Evolutionary conservation across 2,113 vertebrate species (phyloP).

Genomic region (Conger conger): DNA sequence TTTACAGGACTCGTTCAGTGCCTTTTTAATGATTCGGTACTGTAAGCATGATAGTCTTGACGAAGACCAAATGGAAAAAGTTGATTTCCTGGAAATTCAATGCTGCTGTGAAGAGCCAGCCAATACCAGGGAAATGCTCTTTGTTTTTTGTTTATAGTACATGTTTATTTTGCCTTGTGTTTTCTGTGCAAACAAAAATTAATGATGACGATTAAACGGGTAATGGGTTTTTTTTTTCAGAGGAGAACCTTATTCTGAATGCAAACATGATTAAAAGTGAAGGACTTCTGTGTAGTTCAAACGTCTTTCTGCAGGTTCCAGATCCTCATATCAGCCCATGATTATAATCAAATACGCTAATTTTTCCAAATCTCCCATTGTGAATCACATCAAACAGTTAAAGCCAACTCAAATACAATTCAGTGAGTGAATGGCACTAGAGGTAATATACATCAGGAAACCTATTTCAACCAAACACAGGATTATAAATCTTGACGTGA

Average conservation of each 20-base stretch:
- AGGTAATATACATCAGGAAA: not conserved
- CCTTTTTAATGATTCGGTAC: slow-evolving; percentile 48
- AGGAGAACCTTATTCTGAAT: not conserved
- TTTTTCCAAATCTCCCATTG: not conserved
- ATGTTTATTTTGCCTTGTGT: not conserved
- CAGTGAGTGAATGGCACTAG: not conserved
- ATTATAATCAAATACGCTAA: not conserved
- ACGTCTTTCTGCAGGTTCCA: not conserved
- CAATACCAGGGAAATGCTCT: not conserved
- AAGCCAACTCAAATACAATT: not conserved
- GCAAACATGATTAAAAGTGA: not conserved
- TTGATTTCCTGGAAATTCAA: slow-evolving; percentile 19
- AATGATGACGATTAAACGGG: not conserved
- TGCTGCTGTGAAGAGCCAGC: not conserved
- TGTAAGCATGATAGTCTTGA: slow-evolving; percentile 36
- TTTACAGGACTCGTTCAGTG: slow-evolving; percentile 46
- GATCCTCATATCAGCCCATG: not conserved
- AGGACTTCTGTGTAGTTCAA: not conserved
- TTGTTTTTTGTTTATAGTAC: not conserved
- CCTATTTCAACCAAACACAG: not conserved
- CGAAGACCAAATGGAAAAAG: slow-evolving; percentile 11
- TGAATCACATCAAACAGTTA: not conserved
- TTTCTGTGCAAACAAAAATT: not conserved
- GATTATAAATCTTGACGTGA: not conserved
- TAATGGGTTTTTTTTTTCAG: not conserved